These are phyloP conservation scores for Perca schrenkii DNA, from an alignment of 2,113 vertebrate species.

Conservation along the genomic window DNA sequence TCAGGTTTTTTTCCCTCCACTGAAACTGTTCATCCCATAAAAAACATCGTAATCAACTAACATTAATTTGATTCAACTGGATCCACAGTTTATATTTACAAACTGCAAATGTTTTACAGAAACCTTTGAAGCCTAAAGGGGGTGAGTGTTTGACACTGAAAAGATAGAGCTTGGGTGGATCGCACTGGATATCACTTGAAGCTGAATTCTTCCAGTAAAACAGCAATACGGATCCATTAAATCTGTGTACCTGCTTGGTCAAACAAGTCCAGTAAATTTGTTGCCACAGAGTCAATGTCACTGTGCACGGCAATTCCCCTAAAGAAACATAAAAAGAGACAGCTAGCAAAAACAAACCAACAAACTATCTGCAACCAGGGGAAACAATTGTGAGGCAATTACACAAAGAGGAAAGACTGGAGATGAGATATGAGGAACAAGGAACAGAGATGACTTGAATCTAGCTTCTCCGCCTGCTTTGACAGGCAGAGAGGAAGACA, in stretches of 20 bases:
- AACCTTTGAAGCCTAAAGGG: background rate
- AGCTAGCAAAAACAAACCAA: conserved; percentile 25
- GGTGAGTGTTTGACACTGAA: background rate
- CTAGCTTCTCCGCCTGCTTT: conserved; percentile 24
- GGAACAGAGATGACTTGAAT: conserved; percentile 33
- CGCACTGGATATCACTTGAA: background rate
- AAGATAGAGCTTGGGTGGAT: background rate
- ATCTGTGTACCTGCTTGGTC: background rate
- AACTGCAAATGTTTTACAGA: no score
- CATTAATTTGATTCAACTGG: background rate
- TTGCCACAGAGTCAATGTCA: conserved; percentile 2
- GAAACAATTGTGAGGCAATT: conserved; percentile 16
- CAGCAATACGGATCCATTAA: conserved; percentile 16
- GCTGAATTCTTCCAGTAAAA: background rate
- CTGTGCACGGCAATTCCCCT: background rate
- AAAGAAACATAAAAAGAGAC: conserved; percentile 15
- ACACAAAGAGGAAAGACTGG: conserved; percentile 51
- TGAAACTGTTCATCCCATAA: background rate
- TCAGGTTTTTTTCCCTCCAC: background rate
- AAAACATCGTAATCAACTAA: background rate
- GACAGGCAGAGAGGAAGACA: conserved; percentile 44
- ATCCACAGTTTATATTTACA: conserved; percentile 1
- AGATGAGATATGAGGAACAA: conserved; percentile 55
- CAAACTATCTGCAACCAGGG: conserved; percentile 6
- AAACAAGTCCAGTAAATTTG: conserved; percentile 10